Base-by-base conservation (phyloP, 2,113 vertebrate genomes). In the Pteronura brasiliensis region DNA sequence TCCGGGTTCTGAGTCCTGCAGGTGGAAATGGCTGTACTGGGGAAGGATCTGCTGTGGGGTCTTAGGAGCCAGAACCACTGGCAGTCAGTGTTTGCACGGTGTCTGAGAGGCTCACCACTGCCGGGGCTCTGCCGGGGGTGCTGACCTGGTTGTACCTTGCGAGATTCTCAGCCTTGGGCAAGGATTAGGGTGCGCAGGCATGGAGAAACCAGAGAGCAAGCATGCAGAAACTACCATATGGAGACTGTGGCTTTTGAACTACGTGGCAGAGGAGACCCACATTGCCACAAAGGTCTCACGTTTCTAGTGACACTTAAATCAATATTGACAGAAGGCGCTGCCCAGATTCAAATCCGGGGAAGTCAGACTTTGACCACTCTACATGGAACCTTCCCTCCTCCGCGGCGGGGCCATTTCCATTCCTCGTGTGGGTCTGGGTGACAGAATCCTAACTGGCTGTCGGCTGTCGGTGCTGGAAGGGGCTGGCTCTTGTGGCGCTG, bases 401-500 rank as follows among this genome's bases (percentile, higher is more conserved):
- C 1, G 1, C n/a, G 11, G 9, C 5, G 14, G 90, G 52, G 57
- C 31, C 9, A 4, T 2, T 57, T 49, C 47, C 20, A 39, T 34
- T 3, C 52, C 61, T 39, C 3, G 9, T 4, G 1, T 59, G 44
- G 20, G n/a, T 49, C 7, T 20, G 59, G 34, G 4, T 55, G 49
- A 39, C 34, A 39, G 47, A 31, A 31, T 3, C 0, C 27, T 55
- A 20, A 4, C 25, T 0, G 39, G 31, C 42, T 55, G 52, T 20
- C 18, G 18, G 55, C 55, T 29, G 34, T 34, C 18, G 42, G 20
- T 17, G 20, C n/a, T 18, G 12, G 59, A 61, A 27, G n/a, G 52
- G 4, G 3, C 31, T 25, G 27, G 29, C 6, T 15, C n/a, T 25
- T 39, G 10, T 36, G 25, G 0, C 0, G 12, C n/a, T 29, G 42